phyloP scores from a whole-genome alignment of 2,888 invertebrate genomes.

The Harpalus rubripes region DNA sequence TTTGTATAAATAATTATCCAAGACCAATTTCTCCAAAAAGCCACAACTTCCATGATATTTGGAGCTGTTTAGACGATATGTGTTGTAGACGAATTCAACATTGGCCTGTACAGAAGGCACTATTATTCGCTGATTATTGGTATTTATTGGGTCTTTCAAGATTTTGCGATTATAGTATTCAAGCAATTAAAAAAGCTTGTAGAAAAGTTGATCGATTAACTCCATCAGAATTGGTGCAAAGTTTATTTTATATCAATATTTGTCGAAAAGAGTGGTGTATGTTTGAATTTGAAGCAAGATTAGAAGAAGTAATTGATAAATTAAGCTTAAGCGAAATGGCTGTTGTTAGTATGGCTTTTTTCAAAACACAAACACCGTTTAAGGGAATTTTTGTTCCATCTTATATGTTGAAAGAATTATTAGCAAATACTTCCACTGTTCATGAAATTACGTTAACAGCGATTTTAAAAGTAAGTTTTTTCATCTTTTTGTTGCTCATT shows the following conservation, averaged over 20 bases:
- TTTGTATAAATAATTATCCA: slow-evolving; percentile 79
- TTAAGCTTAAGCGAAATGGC: slow-evolving; percentile 84
- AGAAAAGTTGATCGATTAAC: slow-evolving; percentile 81
- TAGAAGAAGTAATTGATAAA: slow-evolving; percentile 79
- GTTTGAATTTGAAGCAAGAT: slow-evolving; percentile 83
- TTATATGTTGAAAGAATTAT: slow-evolving; percentile 76
- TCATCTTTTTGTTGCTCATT: background rate
- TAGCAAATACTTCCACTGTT: slow-evolving; percentile 78
- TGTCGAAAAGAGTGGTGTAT: slow-evolving; percentile 80
- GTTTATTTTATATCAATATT: slow-evolving; percentile 84
- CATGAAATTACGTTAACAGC: slow-evolving; percentile 84
- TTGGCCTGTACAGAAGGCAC: slow-evolving; percentile 80
- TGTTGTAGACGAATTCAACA: slow-evolving; percentile 78
- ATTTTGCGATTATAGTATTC: slow-evolving; percentile 80
- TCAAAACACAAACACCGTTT: slow-evolving; percentile 85
- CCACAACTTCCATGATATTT: slow-evolving; percentile 82
- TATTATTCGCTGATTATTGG: slow-evolving; percentile 83
- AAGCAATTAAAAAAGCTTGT: slow-evolving; percentile 79
- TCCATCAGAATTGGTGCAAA: slow-evolving; percentile 83
- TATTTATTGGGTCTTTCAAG: slow-evolving; percentile 80
- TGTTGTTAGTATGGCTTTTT: slow-evolving; percentile 87
- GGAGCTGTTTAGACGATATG: slow-evolving; percentile 84
- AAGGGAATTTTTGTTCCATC: slow-evolving; percentile 78
- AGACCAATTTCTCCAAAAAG: slow-evolving; percentile 78
- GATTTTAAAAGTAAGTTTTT: slow-evolving; percentile 80